Evolutionary conservation across 2,797 vertebrate genomes (phyloP).

Genomic region (Chaetophractus vellerosus): DNA sequence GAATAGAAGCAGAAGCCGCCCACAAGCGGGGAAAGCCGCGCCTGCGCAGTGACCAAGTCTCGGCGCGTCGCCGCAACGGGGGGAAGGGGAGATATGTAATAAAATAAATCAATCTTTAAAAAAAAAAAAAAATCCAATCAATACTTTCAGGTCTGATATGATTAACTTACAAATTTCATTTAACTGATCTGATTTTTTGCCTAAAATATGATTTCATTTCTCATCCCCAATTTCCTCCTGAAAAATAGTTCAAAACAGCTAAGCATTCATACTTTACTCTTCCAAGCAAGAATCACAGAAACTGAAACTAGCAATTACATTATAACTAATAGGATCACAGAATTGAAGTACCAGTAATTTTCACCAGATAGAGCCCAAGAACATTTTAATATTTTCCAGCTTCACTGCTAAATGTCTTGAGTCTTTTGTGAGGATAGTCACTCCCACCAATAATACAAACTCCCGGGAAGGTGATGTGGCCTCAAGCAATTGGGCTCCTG

Average conservation of each 20-base stretch:
- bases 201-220: constrained; percentile 23
- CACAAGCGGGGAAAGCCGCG: too few species aligned
- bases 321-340: neutral
- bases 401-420: neutral
- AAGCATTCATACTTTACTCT: neutral
- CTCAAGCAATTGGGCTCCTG: too few species aligned
- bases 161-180: neutral
- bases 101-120: too few species aligned
- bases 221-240: constrained; percentile 25
- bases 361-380: constrained; percentile 4
- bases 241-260: constrained; percentile 25
- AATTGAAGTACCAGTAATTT: constrained; percentile 43
- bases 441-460: constrained; percentile 8
- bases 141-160: neutral
- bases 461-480: too few species aligned
- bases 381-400: constrained; percentile 55
- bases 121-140: too few species aligned
- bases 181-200: neutral
- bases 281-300: constrained; percentile 53
- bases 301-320: constrained; percentile 21
- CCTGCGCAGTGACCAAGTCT: too few species aligned
- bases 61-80: too few species aligned
- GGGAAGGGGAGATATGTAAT: too few species aligned
- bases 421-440: neutral
- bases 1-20: too few species aligned